Evolutionary conservation across 2,113 vertebrate genomes (phyloP), one percentile per base, ranked within the genome.

Genomic region (Triplophysa siluroides): DNA sequence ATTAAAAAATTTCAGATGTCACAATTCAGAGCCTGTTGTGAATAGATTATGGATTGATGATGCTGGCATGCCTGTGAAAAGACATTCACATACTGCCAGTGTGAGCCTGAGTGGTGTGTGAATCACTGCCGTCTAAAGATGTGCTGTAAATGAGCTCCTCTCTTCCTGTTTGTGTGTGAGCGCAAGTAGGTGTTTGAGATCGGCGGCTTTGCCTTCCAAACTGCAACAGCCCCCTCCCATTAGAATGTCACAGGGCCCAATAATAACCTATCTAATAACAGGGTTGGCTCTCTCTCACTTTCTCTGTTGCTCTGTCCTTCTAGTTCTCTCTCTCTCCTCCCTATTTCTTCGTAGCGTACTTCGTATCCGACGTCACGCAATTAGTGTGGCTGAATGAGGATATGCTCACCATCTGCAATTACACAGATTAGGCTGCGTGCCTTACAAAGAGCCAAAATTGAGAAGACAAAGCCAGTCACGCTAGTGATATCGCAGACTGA

Each of bases 261-360:
- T 82, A 83, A 84, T 84, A 84, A 86, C 80, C 80, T 78, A 71
- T 76, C 69, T 82, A 82, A 82, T 83, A 80, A 84, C 68, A 69
- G 80, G 76, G 56, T 86, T 81, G 29, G n/a, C 56, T 70, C 71
- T 70, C 29, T 47, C 81, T 79, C 69, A 21, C 72, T 72, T 47
- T 70, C 71, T 76, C 77, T 69, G 29, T 16, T 45, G 21, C 56
- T 62, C 78, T 76, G 58, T 66, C 58, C 64, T 47, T 52, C 56
- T 68, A 68, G 71, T 23, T 70, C 74, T 73, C 63, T 81, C 43
- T 81, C 43, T 62, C 56, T 70, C 68, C 64, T 21, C 33, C 52
- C 19, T 23, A 54, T 71, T 70, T 38, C 56, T 45, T 78, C 47
- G 26, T 50, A 76, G 61, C 50, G 71, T 66, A 76, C 70, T 78